Evolutionary conservation across 2,113 vertebrate genomes (phyloP).

Genomic region (Elachura formosa): DNA sequence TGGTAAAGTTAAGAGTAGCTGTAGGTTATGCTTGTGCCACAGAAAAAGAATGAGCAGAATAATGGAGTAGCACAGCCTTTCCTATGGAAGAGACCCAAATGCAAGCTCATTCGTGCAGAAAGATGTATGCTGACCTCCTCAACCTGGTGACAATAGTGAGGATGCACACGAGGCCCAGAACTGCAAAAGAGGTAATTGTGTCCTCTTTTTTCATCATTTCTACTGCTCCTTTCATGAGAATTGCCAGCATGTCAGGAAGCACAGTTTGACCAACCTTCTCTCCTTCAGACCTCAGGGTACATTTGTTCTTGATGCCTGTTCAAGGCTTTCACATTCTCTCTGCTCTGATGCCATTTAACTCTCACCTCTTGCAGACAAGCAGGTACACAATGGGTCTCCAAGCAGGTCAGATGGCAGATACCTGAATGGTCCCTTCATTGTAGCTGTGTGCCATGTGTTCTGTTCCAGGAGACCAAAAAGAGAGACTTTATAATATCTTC

Average conservation of each 20-base stretch:
- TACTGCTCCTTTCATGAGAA: neutral
- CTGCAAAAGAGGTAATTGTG: neutral
- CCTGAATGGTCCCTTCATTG: fast-evolving
- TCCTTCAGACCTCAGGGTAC: neutral
- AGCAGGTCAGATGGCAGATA: neutral
- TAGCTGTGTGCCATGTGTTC: neutral
- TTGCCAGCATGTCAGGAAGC: neutral
- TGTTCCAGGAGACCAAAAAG: neutral
- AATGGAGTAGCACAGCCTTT: neutral
- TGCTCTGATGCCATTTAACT: neutral
- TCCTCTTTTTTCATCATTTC: neutral
- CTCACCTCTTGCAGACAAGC: neutral
- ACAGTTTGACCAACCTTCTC: neutral
- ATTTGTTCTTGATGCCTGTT: neutral
- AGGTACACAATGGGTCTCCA: neutral
- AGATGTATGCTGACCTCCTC: neutral
- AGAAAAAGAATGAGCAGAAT: neutral
- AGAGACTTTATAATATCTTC: neutral
- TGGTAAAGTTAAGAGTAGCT: neutral
- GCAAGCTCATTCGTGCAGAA: neutral
- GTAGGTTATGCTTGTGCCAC: neutral
- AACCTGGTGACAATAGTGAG: neutral
- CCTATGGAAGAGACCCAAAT: neutral
- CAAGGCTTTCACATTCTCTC: neutral
- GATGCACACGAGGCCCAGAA: neutral